These are phyloP conservation scores for Muschampia plurimacula DNA, from an alignment of 2,888 invertebrate genomes.

Conservation along the genomic window DNA sequence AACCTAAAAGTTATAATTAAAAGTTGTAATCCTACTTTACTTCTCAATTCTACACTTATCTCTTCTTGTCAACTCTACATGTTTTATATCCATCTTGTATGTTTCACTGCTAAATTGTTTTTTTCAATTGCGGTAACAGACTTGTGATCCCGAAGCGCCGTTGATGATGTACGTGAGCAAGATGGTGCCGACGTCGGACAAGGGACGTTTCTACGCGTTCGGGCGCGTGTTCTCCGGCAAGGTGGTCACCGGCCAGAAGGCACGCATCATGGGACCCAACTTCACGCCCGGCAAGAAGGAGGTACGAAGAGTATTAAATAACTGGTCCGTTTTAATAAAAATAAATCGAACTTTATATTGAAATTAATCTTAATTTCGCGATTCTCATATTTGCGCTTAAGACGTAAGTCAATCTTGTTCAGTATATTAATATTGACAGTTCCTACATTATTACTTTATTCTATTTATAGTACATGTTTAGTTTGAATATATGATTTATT, in stretches of 20 bases:
- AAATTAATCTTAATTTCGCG: no score
- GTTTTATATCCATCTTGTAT: no score
- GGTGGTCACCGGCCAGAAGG: slow-evolving; percentile 95
- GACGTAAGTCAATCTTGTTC: no score
- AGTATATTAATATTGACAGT: no score
- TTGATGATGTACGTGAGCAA: slow-evolving; percentile 99
- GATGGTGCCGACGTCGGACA: slow-evolving; percentile 99
- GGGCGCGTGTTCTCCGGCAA: slow-evolving; percentile 99
- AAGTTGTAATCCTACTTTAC: background rate
- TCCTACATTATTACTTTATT: no score
- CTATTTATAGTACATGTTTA: no score
- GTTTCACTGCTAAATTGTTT: background rate
- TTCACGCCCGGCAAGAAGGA: slow-evolving; percentile 99
- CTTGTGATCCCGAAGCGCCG: slow-evolving; percentile 98
- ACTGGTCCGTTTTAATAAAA: no score
- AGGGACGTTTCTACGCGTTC: slow-evolving; percentile 99
- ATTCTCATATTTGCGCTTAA: no score
- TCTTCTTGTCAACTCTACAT: no score
- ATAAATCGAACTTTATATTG: no score
- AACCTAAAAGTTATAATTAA: no score
- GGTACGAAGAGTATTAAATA: slow-evolving; percentile 49
- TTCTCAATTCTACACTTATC: background rate
- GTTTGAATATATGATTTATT: no score
- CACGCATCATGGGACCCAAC: slow-evolving; percentile 99
- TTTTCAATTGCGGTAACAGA: slow-evolving; percentile 71